phyloP scores from a whole-genome alignment of 2,113 vertebrate species.

The Petroica traversi region DNA sequence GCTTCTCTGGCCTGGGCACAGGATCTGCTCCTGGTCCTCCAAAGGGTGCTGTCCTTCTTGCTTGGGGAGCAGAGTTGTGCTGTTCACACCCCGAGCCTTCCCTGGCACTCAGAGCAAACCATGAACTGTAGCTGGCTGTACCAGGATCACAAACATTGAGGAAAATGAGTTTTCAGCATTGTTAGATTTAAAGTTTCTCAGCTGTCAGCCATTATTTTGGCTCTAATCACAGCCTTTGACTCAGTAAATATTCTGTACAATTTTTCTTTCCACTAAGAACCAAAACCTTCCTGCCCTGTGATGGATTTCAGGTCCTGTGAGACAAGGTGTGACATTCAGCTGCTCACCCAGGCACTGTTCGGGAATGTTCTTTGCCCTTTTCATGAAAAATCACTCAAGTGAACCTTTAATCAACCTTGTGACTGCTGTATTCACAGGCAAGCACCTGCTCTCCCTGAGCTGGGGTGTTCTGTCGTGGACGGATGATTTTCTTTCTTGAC shows the following conservation, averaged over 20 bases:
- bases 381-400: not conserved
- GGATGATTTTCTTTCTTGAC: not conserved
- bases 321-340: not conserved
- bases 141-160: not conserved
- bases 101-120: not conserved
- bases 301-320: not conserved
- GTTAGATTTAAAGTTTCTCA: not conserved
- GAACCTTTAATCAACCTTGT: not conserved
- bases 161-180: not conserved
- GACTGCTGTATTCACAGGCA: not conserved
- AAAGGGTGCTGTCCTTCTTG: not conserved
- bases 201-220: not conserved
- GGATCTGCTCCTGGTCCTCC: not conserved
- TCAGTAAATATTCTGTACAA: not conserved
- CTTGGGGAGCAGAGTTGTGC: not conserved
- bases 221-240: not conserved
- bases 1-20: not conserved
- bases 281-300: not conserved
- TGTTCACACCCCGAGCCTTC: not conserved
- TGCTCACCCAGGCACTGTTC: not conserved
- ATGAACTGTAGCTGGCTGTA: not conserved
- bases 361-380: not conserved
- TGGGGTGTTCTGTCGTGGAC: not conserved
- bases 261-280: not conserved
- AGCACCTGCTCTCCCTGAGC: not conserved